Evolutionary conservation across 2,888 invertebrate genomes (phyloP).

Genomic region (Ptychoptera contaminata): DNA sequence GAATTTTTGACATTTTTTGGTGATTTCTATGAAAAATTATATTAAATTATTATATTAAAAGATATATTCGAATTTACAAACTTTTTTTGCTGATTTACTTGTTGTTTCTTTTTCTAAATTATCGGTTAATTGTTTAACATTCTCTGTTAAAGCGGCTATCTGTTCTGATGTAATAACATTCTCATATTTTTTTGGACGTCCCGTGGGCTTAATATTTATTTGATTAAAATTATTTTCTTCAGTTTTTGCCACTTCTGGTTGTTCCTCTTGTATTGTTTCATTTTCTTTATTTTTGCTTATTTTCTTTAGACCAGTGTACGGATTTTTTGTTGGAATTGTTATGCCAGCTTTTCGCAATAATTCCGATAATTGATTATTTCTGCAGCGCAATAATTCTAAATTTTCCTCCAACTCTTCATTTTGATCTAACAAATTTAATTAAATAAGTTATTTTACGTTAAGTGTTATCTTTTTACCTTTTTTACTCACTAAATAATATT

Average conservation of each 20-base stretch:
- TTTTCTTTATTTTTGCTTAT: neutral
- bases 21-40: too few relatives aligned
- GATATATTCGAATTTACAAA: too few relatives aligned
- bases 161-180: too few relatives aligned
- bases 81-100: too few relatives aligned
- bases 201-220: neutral
- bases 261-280: neutral
- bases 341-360: conserved; percentile 13
- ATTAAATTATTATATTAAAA: too few relatives aligned
- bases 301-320: neutral
- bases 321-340: conserved; percentile 10
- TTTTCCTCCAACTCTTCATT: conserved; percentile 12
- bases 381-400: conserved; percentile 12
- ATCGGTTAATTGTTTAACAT: too few relatives aligned
- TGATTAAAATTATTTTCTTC: conserved; percentile 6
- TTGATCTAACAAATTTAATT: conserved; percentile 8
- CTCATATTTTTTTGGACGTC: neutral
- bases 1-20: too few relatives aligned
- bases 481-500: conserved; percentile 12
- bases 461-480: neutral
- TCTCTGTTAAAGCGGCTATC: too few relatives aligned
- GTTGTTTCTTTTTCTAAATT: too few relatives aligned
- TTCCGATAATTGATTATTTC: conserved; percentile 14
- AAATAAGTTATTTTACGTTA: neutral
- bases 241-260: neutral